These are phyloP conservation scores for Noturus placidus DNA, from an alignment of 2,113 vertebrate species.

Conservation along the genomic window DNA sequence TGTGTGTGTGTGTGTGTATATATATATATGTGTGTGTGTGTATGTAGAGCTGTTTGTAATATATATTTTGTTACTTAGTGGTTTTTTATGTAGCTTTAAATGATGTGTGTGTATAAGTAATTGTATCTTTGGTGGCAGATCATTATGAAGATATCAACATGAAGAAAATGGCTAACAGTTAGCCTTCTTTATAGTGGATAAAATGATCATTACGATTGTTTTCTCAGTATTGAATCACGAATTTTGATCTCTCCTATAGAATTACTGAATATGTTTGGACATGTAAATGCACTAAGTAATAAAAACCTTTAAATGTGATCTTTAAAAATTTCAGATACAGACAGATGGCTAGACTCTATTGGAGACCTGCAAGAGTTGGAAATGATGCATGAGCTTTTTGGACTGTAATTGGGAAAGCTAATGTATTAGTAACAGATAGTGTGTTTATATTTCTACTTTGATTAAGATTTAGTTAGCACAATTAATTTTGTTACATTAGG, in stretches of 20 bases:
- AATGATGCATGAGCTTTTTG: constrained; percentile 26
- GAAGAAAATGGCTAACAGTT: background rate
- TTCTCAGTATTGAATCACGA: background rate
- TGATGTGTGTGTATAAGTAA: background rate
- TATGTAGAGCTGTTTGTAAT: background rate
- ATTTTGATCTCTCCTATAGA: background rate
- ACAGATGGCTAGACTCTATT: constrained; percentile 52
- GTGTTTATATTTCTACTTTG: background rate
- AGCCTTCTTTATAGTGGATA: background rate
- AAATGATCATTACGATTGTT: background rate
- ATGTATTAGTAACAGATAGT: background rate
- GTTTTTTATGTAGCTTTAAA: background rate
- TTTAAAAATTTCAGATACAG: background rate
- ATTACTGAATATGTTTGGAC: background rate
- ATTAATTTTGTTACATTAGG: background rate
- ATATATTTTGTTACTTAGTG: background rate
- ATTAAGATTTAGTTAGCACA: background rate
- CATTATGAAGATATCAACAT: background rate
- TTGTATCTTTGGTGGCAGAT: background rate
- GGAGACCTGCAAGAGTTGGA: constrained; percentile 47
- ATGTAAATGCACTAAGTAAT: too few species aligned
- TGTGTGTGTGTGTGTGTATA: too few species aligned
- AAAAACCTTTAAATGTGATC: background rate
- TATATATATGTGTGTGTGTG: background rate
- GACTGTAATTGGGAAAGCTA: constrained; percentile 5